Evolutionary conservation across 2,888 invertebrate species (phyloP).

Genomic region (Catocala fraxini): DNA sequence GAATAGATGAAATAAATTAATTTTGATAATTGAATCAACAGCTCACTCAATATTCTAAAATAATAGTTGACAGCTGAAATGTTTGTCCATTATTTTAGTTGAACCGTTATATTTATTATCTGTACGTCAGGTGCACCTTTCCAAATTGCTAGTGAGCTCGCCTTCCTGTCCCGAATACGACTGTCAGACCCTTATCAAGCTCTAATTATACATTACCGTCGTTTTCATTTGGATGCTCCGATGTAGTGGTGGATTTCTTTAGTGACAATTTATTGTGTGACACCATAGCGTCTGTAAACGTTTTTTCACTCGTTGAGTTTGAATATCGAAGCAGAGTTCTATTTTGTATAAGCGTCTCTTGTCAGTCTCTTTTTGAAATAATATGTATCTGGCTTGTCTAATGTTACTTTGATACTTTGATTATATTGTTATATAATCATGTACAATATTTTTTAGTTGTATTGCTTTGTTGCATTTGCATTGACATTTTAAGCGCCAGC

Average conservation of each 20-base stretch:
- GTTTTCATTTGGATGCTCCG: constrained; percentile 75
- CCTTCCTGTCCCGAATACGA: constrained; percentile 80
- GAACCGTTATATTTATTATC: constrained; percentile 51
- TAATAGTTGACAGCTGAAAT: constrained; percentile 23
- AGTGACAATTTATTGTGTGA: constrained; percentile 57
- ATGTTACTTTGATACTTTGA: too few species aligned
- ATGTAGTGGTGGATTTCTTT: constrained; percentile 66
- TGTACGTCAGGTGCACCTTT: constrained; percentile 73
- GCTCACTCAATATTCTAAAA: constrained; percentile 18
- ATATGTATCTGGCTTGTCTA: too few species aligned
- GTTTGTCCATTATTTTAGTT: constrained; percentile 46
- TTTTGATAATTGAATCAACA: neutral
- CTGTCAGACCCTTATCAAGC: constrained; percentile 85
- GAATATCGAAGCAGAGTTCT: constrained; percentile 10
- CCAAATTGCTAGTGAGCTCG: constrained; percentile 70
- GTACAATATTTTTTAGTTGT: too few species aligned
- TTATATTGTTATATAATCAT: too few species aligned
- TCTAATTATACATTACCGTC: constrained; percentile 85
- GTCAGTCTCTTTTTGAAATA: too few species aligned
- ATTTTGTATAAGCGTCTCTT: too few species aligned
- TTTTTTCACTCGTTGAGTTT: constrained; percentile 29
- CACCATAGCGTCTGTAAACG: constrained; percentile 25
- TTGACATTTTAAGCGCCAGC: too few species aligned
- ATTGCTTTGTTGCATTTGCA: too few species aligned
- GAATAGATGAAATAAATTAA: too few species aligned